Percentiles rank a stretch among this genome's conserved stretches.
These are phyloP conservation scores for Platerodrilus igneus DNA, from an alignment of 2,888 invertebrate genomes.

Conservation along the genomic window DNA sequence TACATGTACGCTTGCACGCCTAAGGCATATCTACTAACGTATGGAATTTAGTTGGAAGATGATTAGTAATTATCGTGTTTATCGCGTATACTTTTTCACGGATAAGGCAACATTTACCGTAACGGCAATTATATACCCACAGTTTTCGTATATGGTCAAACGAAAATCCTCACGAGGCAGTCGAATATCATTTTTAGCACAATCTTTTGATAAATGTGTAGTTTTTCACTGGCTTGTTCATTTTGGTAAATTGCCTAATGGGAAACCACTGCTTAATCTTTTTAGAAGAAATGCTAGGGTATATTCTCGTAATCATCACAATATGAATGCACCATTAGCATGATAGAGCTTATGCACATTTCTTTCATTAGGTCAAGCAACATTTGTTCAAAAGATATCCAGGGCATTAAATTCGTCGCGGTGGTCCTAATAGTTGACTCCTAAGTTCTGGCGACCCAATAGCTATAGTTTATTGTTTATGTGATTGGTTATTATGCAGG, in stretches of 20 bases:
- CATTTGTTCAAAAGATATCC: constrained; percentile 10
- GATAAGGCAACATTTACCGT: too few species aligned
- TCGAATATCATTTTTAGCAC: constrained; percentile 9
- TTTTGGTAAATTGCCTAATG: constrained; percentile 21
- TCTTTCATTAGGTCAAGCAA: constrained; percentile 7
- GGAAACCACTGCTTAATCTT: constrained; percentile 20
- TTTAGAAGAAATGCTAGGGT: constrained; percentile 17
- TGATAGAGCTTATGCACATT: constrained; percentile 10
- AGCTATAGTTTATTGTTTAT: too few species aligned
- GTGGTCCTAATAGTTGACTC: too few species aligned
- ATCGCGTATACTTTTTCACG: too few species aligned
- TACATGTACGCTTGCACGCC: too few species aligned
- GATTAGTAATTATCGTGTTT: too few species aligned
- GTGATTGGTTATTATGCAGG: too few species aligned
- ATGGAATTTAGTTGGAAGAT: too few species aligned
- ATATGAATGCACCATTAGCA: constrained; percentile 7
- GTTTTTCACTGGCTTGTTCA: constrained; percentile 13
- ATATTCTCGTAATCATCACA: constrained; percentile 12
- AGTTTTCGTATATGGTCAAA: constrained; percentile 7
- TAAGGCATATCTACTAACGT: too few species aligned
- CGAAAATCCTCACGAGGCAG: constrained; percentile 9
- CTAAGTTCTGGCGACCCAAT: too few species aligned
- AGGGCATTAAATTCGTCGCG: constrained; percentile 8
- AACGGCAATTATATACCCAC: too few species aligned
- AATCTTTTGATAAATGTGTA: constrained; percentile 9